phyloP scores from a whole-genome alignment of 2,113 vertebrate species.

The Australoheros scitulus region DNA sequence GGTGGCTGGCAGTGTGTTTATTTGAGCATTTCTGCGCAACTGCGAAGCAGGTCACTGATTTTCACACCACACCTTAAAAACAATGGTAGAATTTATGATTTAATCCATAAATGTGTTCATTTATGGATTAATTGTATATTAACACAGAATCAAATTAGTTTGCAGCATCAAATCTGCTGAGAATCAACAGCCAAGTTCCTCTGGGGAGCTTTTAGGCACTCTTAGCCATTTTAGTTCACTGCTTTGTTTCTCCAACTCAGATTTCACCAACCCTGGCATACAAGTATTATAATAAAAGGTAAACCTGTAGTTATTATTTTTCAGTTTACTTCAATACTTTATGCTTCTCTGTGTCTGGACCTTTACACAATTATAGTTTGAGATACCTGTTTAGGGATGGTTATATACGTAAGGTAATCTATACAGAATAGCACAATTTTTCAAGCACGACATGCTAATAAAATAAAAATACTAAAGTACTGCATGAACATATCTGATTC shows the following conservation, averaged over 20 bases:
- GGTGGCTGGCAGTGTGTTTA: constrained; percentile 6
- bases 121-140: not conserved
- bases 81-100: not conserved
- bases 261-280: not conserved
- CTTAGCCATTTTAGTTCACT: not conserved
- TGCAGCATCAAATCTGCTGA: not conserved
- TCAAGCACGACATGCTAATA: not conserved
- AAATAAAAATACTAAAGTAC: not conserved
- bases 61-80: not conserved
- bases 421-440: not conserved
- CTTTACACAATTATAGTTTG: too few species aligned
- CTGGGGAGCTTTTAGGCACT: not conserved
- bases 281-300: not conserved
- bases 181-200: not conserved
- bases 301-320: not conserved
- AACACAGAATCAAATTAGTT: not conserved
- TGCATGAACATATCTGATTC: not conserved
- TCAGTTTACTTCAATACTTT: not conserved
- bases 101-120: not conserved
- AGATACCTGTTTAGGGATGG: not conserved
- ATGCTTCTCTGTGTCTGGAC: too few species aligned
- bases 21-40: not conserved
- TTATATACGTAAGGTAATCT: not conserved
- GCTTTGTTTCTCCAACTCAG: not conserved
- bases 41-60: not conserved